Base-by-base conservation (phyloP, 2,888 invertebrate species). In the Molorchus minor region DNA sequence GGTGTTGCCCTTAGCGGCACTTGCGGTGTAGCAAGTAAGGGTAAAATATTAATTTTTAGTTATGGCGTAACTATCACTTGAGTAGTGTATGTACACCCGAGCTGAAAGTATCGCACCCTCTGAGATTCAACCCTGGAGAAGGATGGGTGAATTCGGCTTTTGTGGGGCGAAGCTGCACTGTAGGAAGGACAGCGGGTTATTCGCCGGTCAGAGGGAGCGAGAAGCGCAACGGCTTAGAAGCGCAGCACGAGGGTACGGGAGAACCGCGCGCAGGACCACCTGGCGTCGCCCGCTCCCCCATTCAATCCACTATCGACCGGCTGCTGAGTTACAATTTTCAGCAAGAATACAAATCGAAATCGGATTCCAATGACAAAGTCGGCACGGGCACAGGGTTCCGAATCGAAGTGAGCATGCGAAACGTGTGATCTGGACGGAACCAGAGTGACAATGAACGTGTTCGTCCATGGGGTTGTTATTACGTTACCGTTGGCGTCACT, bases 301-400 rank as follows among this genome's bases (percentile, higher is more conserved):
- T 79, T 80, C 80, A 79, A 80, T 80, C 76, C 77, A 76, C 75
- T 81, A 81, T 81, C 80, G 81, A 81, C 80, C 81, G 77, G 77
- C 77, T 77, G 77, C 73, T 71, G 73, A 76, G 79, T 75, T 75
- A 77, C 75, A 77, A 75, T 76, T 75, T n/a, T 74, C 70, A 68
- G 70, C 65, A 71, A 68, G 71, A 72, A 72, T 71, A 71, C 72
- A 67, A 74, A 76, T 76, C 76, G 76, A 77, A 77, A 75, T 74
- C 72, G 71, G 71, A 73, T 71, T 69, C 73, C 71, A 69, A 73
- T 71, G 69, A 75, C 71, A 73, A 75, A 73, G 71, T 72, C 70
- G 71, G 71, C 67, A 68, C 72, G 70, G 71, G 64, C 69, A 65
- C 68, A 67, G 70, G 64, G 68, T 64, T 67, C 64, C 65, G 62